phyloP scores from a whole-genome alignment of 2,113 vertebrate genomes.

The Mustela lutreola region DNA sequence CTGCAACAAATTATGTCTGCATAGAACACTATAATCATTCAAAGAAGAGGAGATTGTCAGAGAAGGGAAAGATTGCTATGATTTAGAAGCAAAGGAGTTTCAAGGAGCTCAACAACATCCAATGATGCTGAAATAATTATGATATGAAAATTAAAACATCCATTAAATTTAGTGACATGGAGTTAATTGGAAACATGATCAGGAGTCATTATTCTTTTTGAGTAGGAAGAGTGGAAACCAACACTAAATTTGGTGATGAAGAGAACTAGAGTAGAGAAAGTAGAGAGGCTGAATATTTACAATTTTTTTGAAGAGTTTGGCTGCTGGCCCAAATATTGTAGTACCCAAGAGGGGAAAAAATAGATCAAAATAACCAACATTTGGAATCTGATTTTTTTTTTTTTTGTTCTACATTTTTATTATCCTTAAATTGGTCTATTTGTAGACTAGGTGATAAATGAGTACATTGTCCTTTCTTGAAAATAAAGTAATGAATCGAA shows the following conservation, averaged over 20 bases:
- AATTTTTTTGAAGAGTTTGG: not conserved
- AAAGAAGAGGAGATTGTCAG: not conserved
- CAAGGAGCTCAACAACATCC: not conserved
- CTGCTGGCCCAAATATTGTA: not conserved
- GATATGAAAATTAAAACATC: not conserved
- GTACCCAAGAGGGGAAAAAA: fast-evolving
- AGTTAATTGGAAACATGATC: not conserved
- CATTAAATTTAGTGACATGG: not conserved
- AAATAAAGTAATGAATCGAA: conserved; percentile 14
- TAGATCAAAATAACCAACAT: not conserved
- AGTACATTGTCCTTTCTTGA: not conserved
- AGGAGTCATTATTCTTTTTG: not conserved
- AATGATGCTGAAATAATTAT: not conserved
- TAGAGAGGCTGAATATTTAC: not conserved
- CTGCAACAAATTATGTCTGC: not conserved
- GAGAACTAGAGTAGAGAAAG: not conserved
- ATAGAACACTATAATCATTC: not conserved
- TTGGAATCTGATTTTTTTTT: not conserved
- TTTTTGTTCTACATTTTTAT: not conserved
- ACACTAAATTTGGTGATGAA: not conserved
- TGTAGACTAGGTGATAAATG: not conserved
- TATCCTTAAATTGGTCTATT: not conserved
- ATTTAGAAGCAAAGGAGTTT: not conserved
- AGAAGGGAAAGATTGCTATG: not conserved
- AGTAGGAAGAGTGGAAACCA: not conserved